Percentiles rank a stretch among this genome's conserved stretches.
Evolutionary conservation across 2,113 vertebrate genomes (phyloP).

Genomic region (Leptobrachium leishanense): DNA sequence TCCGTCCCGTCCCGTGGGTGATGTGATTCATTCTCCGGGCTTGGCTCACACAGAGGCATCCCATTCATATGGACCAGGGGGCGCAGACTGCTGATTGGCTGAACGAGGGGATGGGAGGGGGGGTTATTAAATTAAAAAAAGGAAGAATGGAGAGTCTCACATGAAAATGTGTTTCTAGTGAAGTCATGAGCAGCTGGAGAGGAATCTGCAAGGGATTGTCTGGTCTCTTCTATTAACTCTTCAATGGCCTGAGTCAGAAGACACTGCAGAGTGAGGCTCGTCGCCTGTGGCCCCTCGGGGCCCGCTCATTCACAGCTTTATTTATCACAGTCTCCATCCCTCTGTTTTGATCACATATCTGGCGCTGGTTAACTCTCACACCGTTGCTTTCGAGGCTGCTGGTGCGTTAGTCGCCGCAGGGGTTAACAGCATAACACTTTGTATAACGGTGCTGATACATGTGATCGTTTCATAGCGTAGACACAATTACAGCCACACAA

Average conservation of each 20-base stretch:
- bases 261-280: too few relatives aligned
- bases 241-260: conserved; percentile 3
- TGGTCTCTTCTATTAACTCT: conserved; percentile 32
- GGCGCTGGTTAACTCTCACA: too few relatives aligned
- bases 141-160: conserved; percentile 45
- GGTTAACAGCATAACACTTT: too few relatives aligned
- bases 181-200: conserved; percentile 48
- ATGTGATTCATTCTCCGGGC: conserved; percentile 13
- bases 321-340: too few relatives aligned
- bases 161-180: conserved; percentile 46
- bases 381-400: too few relatives aligned
- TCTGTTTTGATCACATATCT: too few relatives aligned
- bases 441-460: too few relatives aligned
- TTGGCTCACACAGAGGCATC: conserved; percentile 31
- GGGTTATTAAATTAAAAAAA: conserved; percentile 22
- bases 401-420: too few relatives aligned
- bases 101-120: conserved; percentile 15
- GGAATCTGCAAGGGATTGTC: conserved; percentile 42
- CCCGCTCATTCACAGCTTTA: too few relatives aligned
- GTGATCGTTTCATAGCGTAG: too few relatives aligned
- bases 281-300: too few relatives aligned
- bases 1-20: neutral
- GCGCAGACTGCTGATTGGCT: neutral
- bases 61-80: conserved; percentile 26
- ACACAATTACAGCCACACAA: too few relatives aligned